A percentile compares a stretch with the other conserved stretches of the same genome.
phyloP scores from a whole-genome alignment of 2,113 vertebrate species.

The Thermophis baileyi region DNA sequence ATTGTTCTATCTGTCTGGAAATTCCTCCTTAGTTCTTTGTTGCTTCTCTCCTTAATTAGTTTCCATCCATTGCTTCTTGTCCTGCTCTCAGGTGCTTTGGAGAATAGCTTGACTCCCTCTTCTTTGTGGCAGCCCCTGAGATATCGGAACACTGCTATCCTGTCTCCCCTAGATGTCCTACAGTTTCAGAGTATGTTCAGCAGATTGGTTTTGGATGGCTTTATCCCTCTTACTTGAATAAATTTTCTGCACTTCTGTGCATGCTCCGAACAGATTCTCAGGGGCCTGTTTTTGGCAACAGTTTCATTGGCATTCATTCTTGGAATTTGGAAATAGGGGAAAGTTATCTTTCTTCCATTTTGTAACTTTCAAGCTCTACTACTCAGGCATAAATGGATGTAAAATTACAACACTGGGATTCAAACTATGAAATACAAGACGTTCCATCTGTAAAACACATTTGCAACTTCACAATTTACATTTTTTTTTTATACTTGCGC shows the following conservation, averaged over 20 bases:
- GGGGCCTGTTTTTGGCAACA: not conserved
- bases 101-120: too few species aligned
- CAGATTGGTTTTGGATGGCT: not conserved
- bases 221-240: not conserved
- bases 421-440: not conserved
- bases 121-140: too few species aligned
- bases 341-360: not conserved
- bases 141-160: too few species aligned
- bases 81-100: too few species aligned
- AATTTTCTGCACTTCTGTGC: not conserved
- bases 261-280: not conserved
- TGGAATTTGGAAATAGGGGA: not conserved
- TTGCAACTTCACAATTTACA: not conserved
- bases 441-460: not conserved
- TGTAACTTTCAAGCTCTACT: not conserved
- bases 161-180: too few species aligned
- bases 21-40: too few species aligned
- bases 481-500: not conserved
- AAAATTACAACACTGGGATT: not conserved
- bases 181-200: not conserved
- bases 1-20: too few species aligned
- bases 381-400: not conserved
- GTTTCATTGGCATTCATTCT: not conserved
- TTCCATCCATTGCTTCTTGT: too few species aligned
- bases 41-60: too few species aligned